Evolutionary conservation across 2,888 invertebrate genomes (phyloP).

Genomic region (Gryllus longicercus): DNA sequence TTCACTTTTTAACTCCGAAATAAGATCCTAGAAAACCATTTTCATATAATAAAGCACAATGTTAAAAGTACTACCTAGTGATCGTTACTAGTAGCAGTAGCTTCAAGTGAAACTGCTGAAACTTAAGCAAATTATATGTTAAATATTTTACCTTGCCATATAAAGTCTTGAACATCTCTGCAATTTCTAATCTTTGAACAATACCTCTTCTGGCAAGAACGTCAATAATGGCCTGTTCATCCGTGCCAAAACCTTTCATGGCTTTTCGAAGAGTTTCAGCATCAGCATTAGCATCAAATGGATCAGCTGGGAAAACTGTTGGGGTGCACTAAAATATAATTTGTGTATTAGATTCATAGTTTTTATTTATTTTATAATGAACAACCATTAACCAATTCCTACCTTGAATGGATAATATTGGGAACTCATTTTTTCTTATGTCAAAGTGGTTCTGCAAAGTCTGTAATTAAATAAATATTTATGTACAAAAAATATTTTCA

Average conservation of each 20-base stretch:
- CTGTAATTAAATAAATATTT: too few species aligned
- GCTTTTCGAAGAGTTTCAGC: slow-evolving; percentile 81
- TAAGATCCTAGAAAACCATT: slow-evolving; percentile 56
- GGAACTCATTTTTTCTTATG: slow-evolving; percentile 54
- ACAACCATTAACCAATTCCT: slow-evolving; percentile 44
- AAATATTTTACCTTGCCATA: slow-evolving; percentile 71
- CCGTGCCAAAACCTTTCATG: slow-evolving; percentile 91
- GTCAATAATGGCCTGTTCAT: slow-evolving; percentile 87
- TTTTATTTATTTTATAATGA: background rate
- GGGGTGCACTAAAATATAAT: slow-evolving; percentile 67
- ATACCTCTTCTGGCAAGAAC: slow-evolving; percentile 84
- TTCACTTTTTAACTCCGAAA: slow-evolving; percentile 84
- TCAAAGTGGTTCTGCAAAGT: slow-evolving; percentile 47
- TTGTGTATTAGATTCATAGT: too few species aligned
- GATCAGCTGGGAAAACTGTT: slow-evolving; percentile 81
- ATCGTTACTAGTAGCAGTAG: background rate
- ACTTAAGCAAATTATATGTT: background rate
- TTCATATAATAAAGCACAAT: background rate
- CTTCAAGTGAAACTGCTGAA: background rate
- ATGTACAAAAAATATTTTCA: too few species aligned
- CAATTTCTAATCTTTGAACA: slow-evolving; percentile 85
- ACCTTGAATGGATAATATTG: slow-evolving; percentile 87
- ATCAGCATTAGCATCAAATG: slow-evolving; percentile 80
- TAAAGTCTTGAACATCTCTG: slow-evolving; percentile 84
- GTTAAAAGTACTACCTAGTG: background rate